Evolutionary conservation across 2,888 invertebrate species (phyloP).

Genomic region (Schizotus pectinicornis): DNA sequence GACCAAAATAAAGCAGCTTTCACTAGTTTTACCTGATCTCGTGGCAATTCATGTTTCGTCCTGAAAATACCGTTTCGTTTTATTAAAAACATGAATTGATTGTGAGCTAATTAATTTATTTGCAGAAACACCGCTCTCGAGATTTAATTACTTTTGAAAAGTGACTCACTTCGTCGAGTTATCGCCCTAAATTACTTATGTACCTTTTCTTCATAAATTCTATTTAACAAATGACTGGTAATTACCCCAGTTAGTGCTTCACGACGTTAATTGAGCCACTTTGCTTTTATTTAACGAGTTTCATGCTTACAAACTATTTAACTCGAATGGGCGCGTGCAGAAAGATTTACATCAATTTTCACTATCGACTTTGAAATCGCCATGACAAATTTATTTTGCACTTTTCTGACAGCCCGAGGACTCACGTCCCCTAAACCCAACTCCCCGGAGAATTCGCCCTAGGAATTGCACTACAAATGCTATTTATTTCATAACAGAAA

Average conservation of each 20-base stretch:
- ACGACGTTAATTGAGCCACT: not conserved
- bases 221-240: no score
- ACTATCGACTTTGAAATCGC: slow-evolving; percentile 2
- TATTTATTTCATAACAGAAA: slow-evolving; percentile 1
- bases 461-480: slow-evolving; percentile 4
- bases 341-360: not conserved
- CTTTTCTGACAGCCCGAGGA: not conserved
- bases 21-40: slow-evolving; percentile 3
- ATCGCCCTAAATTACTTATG: slow-evolving; percentile 13
- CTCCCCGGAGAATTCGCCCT: not conserved
- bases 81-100: slow-evolving; percentile 16
- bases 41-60: slow-evolving; percentile 10
- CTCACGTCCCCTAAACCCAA: slow-evolving; percentile 2
- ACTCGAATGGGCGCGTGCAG: not conserved
- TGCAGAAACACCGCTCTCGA: slow-evolving; percentile 12
- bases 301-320: not conserved
- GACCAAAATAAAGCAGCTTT: not conserved
- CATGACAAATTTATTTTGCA: not conserved
- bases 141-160: slow-evolving; percentile 19
- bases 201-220: slow-evolving; percentile 5
- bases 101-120: slow-evolving; percentile 13
- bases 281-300: not conserved
- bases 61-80: slow-evolving; percentile 11
- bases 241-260: not conserved
- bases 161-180: slow-evolving; percentile 11